phyloP scores from a whole-genome alignment of 2,797 vertebrate species.

The Pangasius sanitwongsei region DNA sequence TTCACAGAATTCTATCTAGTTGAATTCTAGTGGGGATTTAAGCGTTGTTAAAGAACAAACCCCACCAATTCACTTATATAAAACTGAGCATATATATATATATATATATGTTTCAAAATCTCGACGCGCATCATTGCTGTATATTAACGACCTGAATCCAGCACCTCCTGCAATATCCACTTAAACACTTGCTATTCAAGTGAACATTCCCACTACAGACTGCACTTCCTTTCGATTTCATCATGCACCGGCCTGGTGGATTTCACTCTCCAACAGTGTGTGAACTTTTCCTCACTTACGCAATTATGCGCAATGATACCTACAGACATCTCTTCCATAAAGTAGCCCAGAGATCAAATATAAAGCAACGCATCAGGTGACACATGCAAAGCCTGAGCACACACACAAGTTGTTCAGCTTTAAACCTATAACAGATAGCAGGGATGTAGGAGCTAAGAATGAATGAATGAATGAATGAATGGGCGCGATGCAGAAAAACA shows the following conservation, averaged over 20 bases:
- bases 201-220: not conserved
- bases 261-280: not conserved
- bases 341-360: too few relatives aligned
- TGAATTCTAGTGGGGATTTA: not conserved
- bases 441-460: not conserved
- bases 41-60: not conserved
- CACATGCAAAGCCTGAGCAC: not conserved
- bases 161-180: not conserved
- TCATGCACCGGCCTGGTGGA: not conserved
- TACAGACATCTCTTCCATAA: not conserved
- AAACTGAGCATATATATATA: too few relatives aligned
- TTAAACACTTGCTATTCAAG: not conserved
- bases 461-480: not conserved
- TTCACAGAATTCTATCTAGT: not conserved
- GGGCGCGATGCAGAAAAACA: not conserved
- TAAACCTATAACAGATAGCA: not conserved
- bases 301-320: conserved; percentile 7
- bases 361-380: not conserved
- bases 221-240: conserved; percentile 5
- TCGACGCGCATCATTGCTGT: not conserved
- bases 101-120: not conserved
- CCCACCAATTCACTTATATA: too few relatives aligned
- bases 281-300: conserved; percentile 38
- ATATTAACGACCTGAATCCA: not conserved
- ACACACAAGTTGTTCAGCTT: conserved; percentile 10